Percentiles rank a stretch among this genome's conserved stretches.
Evolutionary conservation across 1,140 invertebrate genomes (phyloP).

Genomic region (Caerostris extrusa): DNA sequence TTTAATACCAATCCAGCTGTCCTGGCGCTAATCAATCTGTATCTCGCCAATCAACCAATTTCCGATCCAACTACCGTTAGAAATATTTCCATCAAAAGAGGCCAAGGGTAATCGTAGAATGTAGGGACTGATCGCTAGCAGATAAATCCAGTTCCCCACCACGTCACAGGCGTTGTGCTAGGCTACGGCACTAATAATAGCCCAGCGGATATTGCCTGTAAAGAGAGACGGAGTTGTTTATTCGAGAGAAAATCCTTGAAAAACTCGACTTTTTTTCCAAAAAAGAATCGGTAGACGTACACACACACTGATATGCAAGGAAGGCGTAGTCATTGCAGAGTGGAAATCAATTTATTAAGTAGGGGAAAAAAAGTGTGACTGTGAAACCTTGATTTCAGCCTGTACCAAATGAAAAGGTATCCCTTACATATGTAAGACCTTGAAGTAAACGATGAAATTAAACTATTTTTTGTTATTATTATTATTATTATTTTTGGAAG

Average conservation of each 20-base stretch:
- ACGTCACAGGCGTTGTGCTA: not conserved
- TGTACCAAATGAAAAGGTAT: not conserved
- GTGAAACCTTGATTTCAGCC: not conserved
- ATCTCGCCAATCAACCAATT: not conserved
- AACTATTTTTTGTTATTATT: not conserved
- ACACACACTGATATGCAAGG: not conserved
- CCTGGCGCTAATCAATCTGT: not conserved
- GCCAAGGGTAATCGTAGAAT: not conserved
- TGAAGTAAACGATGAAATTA: not conserved
- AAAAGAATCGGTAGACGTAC: not conserved
- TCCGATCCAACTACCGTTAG: not conserved
- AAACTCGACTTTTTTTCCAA: not conserved
- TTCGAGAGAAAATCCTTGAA: not conserved
- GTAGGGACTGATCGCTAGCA: not conserved
- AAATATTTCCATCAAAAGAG: not conserved
- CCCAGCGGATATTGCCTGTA: not conserved
- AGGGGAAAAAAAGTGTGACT: not conserved
- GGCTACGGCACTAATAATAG: not conserved
- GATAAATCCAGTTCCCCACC: not conserved
- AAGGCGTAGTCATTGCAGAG: not conserved
- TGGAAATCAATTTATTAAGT: not conserved
- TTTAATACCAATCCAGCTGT: not conserved
- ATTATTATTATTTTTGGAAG: not conserved
- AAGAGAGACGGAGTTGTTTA: not conserved
- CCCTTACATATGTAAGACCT: not conserved